Percentiles rank a stretch among this genome's conserved stretches.
These are phyloP conservation scores for Chaetorhynchus papuensis DNA, from an alignment of 2,113 vertebrate genomes.

Conservation along the genomic window DNA sequence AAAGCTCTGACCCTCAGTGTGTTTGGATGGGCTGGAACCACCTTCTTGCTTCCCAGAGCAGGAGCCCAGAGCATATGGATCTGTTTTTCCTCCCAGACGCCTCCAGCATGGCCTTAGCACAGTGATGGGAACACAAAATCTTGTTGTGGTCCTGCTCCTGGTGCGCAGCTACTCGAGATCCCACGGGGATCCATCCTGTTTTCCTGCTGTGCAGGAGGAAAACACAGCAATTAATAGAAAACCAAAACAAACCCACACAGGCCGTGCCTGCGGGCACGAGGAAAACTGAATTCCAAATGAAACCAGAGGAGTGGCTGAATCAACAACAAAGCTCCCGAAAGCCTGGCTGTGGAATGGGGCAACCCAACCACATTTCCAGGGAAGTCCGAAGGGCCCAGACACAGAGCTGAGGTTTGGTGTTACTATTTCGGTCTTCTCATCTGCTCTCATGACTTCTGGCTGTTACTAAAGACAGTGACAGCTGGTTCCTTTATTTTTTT, in stretches of 20 bases:
- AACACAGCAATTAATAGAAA: neutral
- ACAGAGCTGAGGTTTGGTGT: neutral
- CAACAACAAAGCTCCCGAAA: neutral
- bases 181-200: accelerated
- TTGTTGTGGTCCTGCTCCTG: neutral
- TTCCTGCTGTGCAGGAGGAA: neutral
- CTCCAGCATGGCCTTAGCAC: neutral
- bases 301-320: neutral
- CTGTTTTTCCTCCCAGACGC: neutral
- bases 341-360: neutral
- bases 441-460: neutral
- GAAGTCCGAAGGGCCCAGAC: neutral
- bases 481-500: neutral
- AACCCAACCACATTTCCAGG: neutral
- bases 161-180: neutral
- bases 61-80: neutral
- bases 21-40: neutral
- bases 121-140: neutral
- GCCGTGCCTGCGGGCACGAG: accelerated
- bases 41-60: neutral
- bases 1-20: neutral
- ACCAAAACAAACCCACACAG: neutral
- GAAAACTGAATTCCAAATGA: neutral
- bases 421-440: constrained; percentile 18
- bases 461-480: neutral